Evolutionary conservation across 2,888 invertebrate genomes (phyloP), one percentile per base, ranked within the genome.

Genomic region (Anoplius nigerrimus): DNA sequence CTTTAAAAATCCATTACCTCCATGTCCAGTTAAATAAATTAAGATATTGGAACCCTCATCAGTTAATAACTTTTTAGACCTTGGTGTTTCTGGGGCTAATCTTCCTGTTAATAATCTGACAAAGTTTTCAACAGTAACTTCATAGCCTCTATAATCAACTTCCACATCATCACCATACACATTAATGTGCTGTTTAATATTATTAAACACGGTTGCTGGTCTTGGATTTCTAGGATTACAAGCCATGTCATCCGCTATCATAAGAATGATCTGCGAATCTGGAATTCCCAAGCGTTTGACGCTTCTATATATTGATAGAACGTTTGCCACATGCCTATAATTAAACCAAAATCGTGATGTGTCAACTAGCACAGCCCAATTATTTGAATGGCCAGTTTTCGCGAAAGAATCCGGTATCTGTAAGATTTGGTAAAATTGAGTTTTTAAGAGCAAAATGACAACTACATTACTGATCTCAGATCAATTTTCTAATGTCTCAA

Each of bases 161-260:
- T 99, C 99, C 4, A 99, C 98, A 91, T 99, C 99, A 89, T 98
- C 98, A 52, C 99, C 99, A 88, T 99, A 99, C 0, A 99, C 98
- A 90, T 99, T 99, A 61, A 98, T 98, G 85, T 98, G 97, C 87
- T 99, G 97, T 89, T 98, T 96, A 18, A 97, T 97, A 90, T 99
- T 98, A 88, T 99, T 99, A 88, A 97, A 99, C 15, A 99, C 98
- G 0, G 98, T 98, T 0, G 97, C 99, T 3, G 99, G 99, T 15
- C 97, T 92, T 0, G 99, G 99, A 90, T 99, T 99, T 73, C 99
- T 91, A 0, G 98, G 94, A 90, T 99, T 99, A 86, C 99, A 99
- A 0, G 99, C 99, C 98, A 99, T 99, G 86, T 99, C 99, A 89
- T 99, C 99, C 0, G 99, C 99, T 75, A 99, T 94, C 99, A 99